Base-by-base conservation (phyloP, 2,797 vertebrate species). In the Sebastes jordani region DNA sequence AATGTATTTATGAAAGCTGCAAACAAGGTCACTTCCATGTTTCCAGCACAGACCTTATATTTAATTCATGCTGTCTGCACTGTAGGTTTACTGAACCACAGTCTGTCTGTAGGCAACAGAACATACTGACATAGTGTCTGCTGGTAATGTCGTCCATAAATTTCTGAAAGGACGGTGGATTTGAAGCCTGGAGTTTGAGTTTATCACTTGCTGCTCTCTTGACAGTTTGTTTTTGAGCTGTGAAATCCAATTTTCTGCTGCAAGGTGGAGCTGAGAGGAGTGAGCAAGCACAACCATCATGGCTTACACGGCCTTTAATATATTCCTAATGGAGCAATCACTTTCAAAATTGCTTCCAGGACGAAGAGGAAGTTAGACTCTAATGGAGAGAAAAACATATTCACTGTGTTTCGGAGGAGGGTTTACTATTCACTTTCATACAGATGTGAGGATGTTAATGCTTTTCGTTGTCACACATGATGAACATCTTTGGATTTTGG, bases 221-320 rank as follows among this genome's bases (percentile, higher is more conserved):
- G 30, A 3, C 25, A 14, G 54, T 61, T 71, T 70, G 71, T 66
- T 70, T 80, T 62, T 65, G 20, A 73, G 65, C 73, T 65, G 16
- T 65, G 60, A 71, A 77, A 83, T 77, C 73, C 7, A 70, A 49
- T 68, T 34, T 52, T 74, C 23, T 74, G 65, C 69, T 68, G 79
- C 82, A 73, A 55, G 42, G 30, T 22, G 29, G 56, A 81, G 46
- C 68, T 9, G 68, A 72, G 63, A 49, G 42, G 25, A 61, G 10
- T 4, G 62, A 49, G 52, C 6, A 6, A 34, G 49, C 62, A 11
- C 61, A 5, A 2, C 22, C 60, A 1, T 34, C 56, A 36, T 4
- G 16, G 55, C 56, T 60, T 58, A 67, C 11, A 4, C 0, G 1
- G 16, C 16, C 18, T 54, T 61, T 70, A 42, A 46, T 23, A 11